Evolutionary conservation across 1,140 invertebrate species (phyloP), one percentile per base, ranked within the genome.

Genomic region (Microplitis demolitor): DNA sequence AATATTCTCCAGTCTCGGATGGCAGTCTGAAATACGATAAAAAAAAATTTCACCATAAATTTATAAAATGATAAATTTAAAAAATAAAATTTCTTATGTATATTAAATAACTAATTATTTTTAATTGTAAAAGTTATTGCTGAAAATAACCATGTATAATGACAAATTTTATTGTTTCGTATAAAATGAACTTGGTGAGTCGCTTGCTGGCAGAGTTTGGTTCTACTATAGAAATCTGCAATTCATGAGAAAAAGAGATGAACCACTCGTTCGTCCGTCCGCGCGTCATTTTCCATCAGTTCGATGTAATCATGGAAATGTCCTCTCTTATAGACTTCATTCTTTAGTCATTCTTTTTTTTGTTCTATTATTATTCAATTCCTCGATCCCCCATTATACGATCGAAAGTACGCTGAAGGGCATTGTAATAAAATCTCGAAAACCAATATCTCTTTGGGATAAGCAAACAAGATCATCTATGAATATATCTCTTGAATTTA

Each of bases 231-330:
- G 45, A 64, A 72, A 72, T 72, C 53, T 72, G 71, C 71, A 72
- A 72, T 72, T 72, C 71, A 72, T 72, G 71, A 72, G 71, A 61
- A 60, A 60, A 34, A 33, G 64, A 33, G 31, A 61, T 6, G 51
- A 68, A 45, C 39, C 39, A 11, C 39, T 45, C 39, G 39, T 45
- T 4, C 37, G 37, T 16, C n/a, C 4, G 14, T 58, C n/a, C 4
- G 14, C 53, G 16, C 24, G 50, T 72, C 62, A 67, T 67, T 66
- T 72, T 72, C 64, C 39, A 35, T 66, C 37, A 31, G 51, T 66
- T 67, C 54, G 53, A 58, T 34, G 64, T 67, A 72, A 61, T 72
- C 56, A 67, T 72, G 71, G 64, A 67, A 72, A 72, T 67, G 56
- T 67, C 24, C 33, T 45, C 60, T 63, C 34, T 53, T 64, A 39